phyloP scores from a whole-genome alignment of 2,113 vertebrate genomes.

The Corapipo altera region DNA sequence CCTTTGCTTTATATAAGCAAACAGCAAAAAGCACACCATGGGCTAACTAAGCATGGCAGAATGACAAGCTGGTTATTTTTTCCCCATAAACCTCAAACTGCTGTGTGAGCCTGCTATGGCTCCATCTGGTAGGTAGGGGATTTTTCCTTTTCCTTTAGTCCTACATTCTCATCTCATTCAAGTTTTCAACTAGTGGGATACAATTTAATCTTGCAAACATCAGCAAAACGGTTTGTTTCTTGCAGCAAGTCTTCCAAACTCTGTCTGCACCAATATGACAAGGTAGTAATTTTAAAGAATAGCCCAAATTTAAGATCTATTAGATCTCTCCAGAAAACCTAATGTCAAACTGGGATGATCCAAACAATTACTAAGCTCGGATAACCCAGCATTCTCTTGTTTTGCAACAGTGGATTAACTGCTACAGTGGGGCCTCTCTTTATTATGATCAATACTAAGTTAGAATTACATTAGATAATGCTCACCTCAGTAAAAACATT shows the following conservation, averaged over 20 bases:
- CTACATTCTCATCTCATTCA: background rate
- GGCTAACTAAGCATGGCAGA: background rate
- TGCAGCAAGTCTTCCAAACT: background rate
- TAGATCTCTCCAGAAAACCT: background rate
- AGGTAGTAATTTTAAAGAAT: background rate
- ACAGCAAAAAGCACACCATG: background rate
- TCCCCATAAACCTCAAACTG: background rate
- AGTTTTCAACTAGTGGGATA: background rate
- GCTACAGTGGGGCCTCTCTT: background rate
- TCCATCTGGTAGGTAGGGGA: background rate
- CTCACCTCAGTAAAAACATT: conserved; percentile 18
- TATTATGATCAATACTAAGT: background rate
- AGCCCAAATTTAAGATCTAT: background rate
- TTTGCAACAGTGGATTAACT: background rate
- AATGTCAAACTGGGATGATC: background rate
- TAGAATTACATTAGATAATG: background rate
- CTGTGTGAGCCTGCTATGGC: background rate
- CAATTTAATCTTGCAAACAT: background rate
- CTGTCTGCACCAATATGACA: background rate
- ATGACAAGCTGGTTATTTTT: background rate
- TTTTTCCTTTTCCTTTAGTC: background rate
- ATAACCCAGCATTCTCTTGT: background rate
- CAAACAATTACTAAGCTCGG: background rate
- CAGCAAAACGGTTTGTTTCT: background rate
- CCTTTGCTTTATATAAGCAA: background rate